Conservation (phyloP, 2,113 vertebrate species). For the Cisticola juncidis region DNA sequence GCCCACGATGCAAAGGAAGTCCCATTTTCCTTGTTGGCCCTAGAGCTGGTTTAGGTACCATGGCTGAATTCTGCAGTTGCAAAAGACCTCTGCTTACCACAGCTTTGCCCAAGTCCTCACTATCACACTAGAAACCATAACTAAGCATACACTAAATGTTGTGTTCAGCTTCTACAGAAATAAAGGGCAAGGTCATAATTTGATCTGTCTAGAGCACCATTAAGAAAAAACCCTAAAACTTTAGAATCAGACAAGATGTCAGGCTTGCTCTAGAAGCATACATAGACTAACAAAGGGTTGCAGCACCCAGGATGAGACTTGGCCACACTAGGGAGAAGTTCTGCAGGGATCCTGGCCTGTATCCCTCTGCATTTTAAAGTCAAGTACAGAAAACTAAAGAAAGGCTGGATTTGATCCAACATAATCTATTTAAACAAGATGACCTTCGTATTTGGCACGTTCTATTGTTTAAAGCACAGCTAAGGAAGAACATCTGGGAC, state of each 20-base stretch:
- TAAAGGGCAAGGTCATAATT: not conserved
- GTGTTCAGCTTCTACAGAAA: not conserved
- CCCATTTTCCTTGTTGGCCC: not conserved
- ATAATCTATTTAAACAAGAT: not conserved
- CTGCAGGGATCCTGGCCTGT: not conserved
- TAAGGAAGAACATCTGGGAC: constrained; percentile 20
- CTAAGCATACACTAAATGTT: not conserved
- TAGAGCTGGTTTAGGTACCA: not conserved
- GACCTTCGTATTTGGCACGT: not conserved
- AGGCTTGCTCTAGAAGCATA: not conserved
- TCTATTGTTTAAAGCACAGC: constrained; percentile 20
- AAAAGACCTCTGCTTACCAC: not conserved
- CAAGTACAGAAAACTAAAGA: not conserved
- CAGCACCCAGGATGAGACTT: not conserved
- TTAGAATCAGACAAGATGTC: not conserved
- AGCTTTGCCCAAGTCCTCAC: not conserved
- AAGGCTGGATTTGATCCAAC: not conserved
- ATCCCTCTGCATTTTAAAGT: not conserved
- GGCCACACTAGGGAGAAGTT: not conserved
- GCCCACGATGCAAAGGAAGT: not conserved
- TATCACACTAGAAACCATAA: not conserved
- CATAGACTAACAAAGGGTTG: not conserved
- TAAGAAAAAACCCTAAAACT: not conserved
- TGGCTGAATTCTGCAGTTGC: not conserved
- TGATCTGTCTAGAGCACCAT: not conserved